These are phyloP conservation scores for Chlamydotis undulata DNA, from an alignment of 2,113 vertebrate genomes.

Conservation along the genomic window DNA sequence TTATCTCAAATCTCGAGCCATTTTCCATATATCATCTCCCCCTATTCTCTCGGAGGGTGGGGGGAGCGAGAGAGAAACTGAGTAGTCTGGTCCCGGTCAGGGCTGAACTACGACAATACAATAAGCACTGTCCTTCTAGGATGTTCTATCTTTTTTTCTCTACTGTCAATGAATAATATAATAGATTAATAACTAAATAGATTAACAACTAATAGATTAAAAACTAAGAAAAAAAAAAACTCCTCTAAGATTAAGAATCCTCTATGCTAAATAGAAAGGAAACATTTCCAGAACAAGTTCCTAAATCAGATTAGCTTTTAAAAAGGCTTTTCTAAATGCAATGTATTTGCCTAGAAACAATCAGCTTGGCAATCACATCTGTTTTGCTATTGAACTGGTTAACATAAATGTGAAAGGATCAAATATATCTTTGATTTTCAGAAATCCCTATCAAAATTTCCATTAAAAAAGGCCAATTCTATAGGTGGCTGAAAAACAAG, in stretches of 20 bases:
- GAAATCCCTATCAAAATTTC: background rate
- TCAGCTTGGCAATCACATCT: background rate
- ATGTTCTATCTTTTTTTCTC: background rate
- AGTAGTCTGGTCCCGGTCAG: no score
- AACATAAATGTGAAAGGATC: background rate
- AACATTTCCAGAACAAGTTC: background rate
- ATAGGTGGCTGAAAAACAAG: background rate
- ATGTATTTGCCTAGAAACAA: background rate
- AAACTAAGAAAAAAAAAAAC: background rate
- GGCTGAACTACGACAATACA: background rate
- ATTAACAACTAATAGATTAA: background rate
- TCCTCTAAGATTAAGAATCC: background rate
- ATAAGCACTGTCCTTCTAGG: background rate
- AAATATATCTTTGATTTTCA: background rate
- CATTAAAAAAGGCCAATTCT: background rate
- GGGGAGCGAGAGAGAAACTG: no score
- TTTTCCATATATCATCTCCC: no score
- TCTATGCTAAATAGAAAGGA: background rate
- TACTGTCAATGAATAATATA: background rate
- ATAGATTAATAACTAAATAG: background rate
- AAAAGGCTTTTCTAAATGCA: background rate
- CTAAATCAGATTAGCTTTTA: background rate
- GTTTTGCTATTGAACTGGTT: background rate
- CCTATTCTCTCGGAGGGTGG: no score
- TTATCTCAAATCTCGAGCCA: no score